A percentile compares a stretch with the other conserved stretches of the same genome.
Conservation (phyloP, 2,797 vertebrate species). For the Dendrocincla fuliginosa region DNA sequence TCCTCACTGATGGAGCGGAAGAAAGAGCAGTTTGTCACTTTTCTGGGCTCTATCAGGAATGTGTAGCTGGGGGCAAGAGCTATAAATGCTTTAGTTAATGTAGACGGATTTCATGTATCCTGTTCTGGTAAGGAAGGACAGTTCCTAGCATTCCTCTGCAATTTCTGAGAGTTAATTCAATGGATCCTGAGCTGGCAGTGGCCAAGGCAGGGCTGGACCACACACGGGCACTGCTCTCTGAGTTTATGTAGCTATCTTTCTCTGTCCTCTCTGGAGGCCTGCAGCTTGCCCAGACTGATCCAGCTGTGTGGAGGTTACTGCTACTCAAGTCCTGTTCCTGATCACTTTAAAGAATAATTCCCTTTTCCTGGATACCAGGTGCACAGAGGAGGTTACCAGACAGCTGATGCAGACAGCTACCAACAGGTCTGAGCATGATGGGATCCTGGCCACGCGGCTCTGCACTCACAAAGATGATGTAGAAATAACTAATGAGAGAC, state of each 20-base stretch:
- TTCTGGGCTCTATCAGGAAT: neutral
- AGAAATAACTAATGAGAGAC: constrained; percentile 88
- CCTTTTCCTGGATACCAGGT: constrained; percentile 75
- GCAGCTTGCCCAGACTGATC: neutral
- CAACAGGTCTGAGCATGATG: constrained; percentile 87
- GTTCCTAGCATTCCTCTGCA: neutral
- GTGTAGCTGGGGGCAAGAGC: neutral
- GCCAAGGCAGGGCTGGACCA: neutral
- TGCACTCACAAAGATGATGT: constrained; percentile 98
- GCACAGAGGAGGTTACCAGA: constrained; percentile 87
- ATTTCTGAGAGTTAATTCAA: neutral
- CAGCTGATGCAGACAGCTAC: constrained; percentile 82
- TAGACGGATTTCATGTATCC: neutral
- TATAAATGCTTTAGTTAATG: fast-evolving
- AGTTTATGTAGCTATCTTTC: neutral
- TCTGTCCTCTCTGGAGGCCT: neutral
- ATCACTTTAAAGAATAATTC: neutral
- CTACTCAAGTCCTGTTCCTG: neutral
- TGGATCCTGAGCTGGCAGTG: neutral
- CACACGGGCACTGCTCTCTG: neutral
- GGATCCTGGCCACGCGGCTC: constrained; percentile 91
- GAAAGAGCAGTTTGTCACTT: neutral
- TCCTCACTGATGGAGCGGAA: neutral
- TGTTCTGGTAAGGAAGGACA: neutral
- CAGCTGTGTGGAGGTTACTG: neutral